Evolutionary conservation across 2,113 vertebrate species (phyloP), one percentile per base, ranked within the genome.

Genomic region (Catagonus wagneri): DNA sequence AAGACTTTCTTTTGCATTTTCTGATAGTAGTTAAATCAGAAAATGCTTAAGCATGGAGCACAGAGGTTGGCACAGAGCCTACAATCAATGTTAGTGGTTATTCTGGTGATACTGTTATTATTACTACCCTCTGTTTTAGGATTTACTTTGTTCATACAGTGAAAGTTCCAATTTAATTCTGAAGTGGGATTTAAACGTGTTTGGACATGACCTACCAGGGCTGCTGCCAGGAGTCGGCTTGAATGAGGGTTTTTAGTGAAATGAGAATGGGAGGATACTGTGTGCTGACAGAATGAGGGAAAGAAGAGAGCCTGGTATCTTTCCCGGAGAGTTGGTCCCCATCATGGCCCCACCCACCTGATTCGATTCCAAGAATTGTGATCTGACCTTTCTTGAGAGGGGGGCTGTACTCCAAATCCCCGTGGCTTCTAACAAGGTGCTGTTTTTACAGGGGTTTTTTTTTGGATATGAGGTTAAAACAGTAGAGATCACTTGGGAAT

Each of bases 151-250:
- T 61, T n/a, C 72, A 19, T 29, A 10, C 36, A 85, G 56, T 12
- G 16, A 27, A 89, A 93, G 1, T 66, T 12, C 8, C 63, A n/a
- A 0, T 6, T 54, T 66, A 76, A 60, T 27, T 50, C 13, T 84
- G 52, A 54, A 74, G 20, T 85, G 22, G 29, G 60, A 75, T 80
- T 96, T 94, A 78, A 32, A 52, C 60, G n/a, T 95, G 17, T 95
- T 68, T 72, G n/a, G 36, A 89, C 8, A 58, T n/a, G 22, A 72
- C 66, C 17, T 85, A 85, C 34, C 9, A 72, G 39, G 19, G 14
- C 36, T 50, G 13, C 79, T 72, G 2, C 29, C 25, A 86, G 69
- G 23, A 89, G 32, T 74, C 52, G 66, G 54, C 61, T 61, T 72
- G 66, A 95, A 85, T 74, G 61, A 81, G 54, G 19, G 10, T 7